Base-by-base conservation (phyloP, 2,113 vertebrate genomes). In the Sminthopsis crassicaudata region DNA sequence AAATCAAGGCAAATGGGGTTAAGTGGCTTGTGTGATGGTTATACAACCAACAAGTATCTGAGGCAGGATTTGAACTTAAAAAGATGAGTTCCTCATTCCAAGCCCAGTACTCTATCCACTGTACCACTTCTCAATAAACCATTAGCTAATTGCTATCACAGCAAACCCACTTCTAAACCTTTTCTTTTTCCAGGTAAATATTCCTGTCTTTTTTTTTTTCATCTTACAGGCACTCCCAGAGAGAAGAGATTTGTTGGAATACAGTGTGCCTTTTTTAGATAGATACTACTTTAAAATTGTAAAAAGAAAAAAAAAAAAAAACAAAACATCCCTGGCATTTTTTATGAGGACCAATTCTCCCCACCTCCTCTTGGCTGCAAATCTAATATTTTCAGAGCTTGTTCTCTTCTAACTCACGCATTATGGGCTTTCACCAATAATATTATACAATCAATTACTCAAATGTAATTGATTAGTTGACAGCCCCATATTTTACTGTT, bases 381-480 rank as follows among this genome's bases (percentile, higher is more conserved):
- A 98, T 97, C 97, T 96, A 97, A 98, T 98, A 96, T 97, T 96
- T 88, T 0, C 53, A 96, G 96, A 94, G 55, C 92, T 93, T 26
- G 50, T 84, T 93, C 91, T 60, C 91, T 90, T 88, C 97, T 93
- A 96, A 95, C 89, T 95, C 96, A 92, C 96, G 76, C 96, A 92
- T 96, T 96, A 96, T 0, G 51, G 96, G 96, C 96, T 98, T 97
- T 97, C 97, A 97, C 97, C 98, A 97, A 97, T 98, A 97, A 97
- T 97, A 97, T 96, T 95, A 88, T 95, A 98, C 93, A 94, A 96
- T 96, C 96, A 97, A 96, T 97, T 97, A 98, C 97, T 92, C 94
- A 96, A 89, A 94, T 94, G 88, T 97, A 95, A 96, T 94, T 97
- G 97, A 95, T 92, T 96, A 96, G 92, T 22, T 11, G 4, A 26